Evolutionary conservation across 2,888 invertebrate species (phyloP), one percentile per base, ranked within the genome.

Genomic region (Acleris literana): DNA sequence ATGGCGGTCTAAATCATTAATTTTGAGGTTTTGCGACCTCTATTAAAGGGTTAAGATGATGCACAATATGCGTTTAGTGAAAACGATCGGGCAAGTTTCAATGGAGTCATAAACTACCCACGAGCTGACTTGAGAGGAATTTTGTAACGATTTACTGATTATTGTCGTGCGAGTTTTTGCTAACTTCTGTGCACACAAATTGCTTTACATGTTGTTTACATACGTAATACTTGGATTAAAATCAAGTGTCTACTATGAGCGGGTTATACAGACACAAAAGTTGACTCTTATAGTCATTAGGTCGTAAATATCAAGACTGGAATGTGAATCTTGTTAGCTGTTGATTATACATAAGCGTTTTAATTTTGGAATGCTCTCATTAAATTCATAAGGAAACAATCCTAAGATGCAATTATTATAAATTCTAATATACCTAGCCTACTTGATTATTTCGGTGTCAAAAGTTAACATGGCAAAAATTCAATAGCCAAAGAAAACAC

Each of bases 41-140:
- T 81, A 75, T 82, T 80, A 80, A 79, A 79, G 76, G 75, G 74
- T 71, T 76, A 70, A 74, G 74, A 71, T 64, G 70, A 71, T 69
- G 74, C 72, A 72, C 76, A 80, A 76, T 79, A 80, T 77, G 75
- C 72, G 78, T 80, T 83, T 82, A 83, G 86, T 86, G 86, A 86
- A 89, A 87, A 85, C 79, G 83, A 86, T 85, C 82, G 72, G 73
- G 72, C 71, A 72, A 68, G 72, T 74, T 78, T 89, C 79, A 88
- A 90, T 89, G 86, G 90, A 89, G 90, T 80, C 88, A 88, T 90
- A 90, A 90, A 90, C 73, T 83, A 71, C 66, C 64, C 52, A 67
- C 70, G 75, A 79, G 74, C 71, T 76, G 78, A 78, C 79, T 74
- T 69, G 69, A 72, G 76, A 72, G 70, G 78, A 76, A 76, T 75